phyloP scores from a whole-genome alignment of 2,888 invertebrate species.

The Andrena bicolor region DNA sequence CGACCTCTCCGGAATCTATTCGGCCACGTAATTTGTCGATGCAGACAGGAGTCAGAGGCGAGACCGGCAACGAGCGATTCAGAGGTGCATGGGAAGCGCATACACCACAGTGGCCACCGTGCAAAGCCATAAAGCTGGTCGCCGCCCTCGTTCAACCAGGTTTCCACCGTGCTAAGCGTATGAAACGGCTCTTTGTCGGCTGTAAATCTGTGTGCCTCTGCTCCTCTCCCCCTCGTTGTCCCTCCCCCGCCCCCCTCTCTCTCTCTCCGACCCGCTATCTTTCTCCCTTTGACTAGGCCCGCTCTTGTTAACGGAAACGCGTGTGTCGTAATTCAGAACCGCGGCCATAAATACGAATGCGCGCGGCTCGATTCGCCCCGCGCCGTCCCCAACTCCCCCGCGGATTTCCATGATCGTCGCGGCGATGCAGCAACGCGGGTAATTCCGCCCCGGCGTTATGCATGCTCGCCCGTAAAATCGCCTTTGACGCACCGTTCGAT shows the following conservation, averaged over 20 bases:
- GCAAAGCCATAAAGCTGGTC: conserved; percentile 67
- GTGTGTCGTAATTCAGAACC: conserved; percentile 66
- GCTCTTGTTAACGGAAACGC: conserved; percentile 68
- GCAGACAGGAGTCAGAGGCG: conserved; percentile 58
- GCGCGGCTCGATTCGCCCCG: conserved; percentile 17
- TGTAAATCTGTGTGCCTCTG: conserved; percentile 37
- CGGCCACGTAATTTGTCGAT: conserved; percentile 59
- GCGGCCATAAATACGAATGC: conserved; percentile 61
- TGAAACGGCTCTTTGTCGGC: conserved; percentile 67
- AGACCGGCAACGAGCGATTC: conserved; percentile 52
- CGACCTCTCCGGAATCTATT: conserved; percentile 40
- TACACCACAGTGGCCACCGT: conserved; percentile 57
- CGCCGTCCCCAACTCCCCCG: not conserved
- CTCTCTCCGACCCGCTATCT: conserved; percentile 17
- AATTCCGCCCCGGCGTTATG: conserved; percentile 24
- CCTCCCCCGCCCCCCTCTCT: not conserved
- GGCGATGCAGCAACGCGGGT: conserved; percentile 5
- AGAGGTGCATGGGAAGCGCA: conserved; percentile 60
- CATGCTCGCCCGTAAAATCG: conserved; percentile 31
- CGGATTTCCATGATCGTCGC: conserved; percentile 13
- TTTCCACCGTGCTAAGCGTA: conserved; percentile 64
- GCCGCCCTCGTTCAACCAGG: conserved; percentile 71
- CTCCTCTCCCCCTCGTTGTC: not conserved
- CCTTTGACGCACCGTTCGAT: conserved; percentile 22
- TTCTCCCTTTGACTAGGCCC: conserved; percentile 17